Percentiles rank a stretch among this genome's conserved stretches.
phyloP scores from a whole-genome alignment of 2,113 vertebrate species.

The rabbit (Oryctolagus cuniculus) region mOryCun1.1 NC_091435.1:6780501-6781000 shows the following conservation, averaged over 20 bases:
- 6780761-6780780: conserved; percentile 89
- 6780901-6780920: conserved; percentile 58
- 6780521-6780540: conserved; percentile 66
- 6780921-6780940: conserved; percentile 85
- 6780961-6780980: conserved; percentile 86
- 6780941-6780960: conserved; percentile 88
- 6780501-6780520: conserved; percentile 63
- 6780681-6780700: conserved; percentile 70
- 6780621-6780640: conserved; percentile 82
- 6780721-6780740: conserved; percentile 66
- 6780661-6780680: conserved; percentile 66
- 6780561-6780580: conserved; percentile 69
- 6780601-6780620: conserved; percentile 83
- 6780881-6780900: conserved; percentile 19
- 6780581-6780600: conserved; percentile 43
- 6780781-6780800: conserved; percentile 87
- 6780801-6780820: conserved; percentile 81
- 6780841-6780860: conserved; percentile 65
- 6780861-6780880: not conserved
- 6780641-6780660: conserved; percentile 82
- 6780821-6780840: conserved; percentile 70
- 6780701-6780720: conserved; percentile 64
- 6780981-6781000: conserved; percentile 71
- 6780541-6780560: conserved; percentile 69
- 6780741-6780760: conserved; percentile 90